These are phyloP conservation scores for Calonectris borealis DNA, from an alignment of 2,113 vertebrate species.

Conservation along the genomic window DNA sequence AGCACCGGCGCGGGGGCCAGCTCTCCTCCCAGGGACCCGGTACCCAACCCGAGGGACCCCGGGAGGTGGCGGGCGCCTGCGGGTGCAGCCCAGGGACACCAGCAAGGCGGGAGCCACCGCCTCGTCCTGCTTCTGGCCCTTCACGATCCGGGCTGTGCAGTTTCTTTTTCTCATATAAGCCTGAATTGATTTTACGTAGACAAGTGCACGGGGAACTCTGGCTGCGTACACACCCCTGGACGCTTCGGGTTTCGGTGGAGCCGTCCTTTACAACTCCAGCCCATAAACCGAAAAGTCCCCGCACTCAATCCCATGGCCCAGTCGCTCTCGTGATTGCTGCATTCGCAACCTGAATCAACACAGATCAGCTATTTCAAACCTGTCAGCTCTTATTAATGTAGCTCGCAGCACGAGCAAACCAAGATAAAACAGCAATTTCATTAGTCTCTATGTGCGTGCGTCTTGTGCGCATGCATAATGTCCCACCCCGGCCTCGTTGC, in stretches of 20 bases:
- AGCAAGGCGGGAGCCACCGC: background rate
- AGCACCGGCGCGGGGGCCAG: background rate
- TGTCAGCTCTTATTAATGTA: conserved; percentile 64
- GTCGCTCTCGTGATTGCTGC: background rate
- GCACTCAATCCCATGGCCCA: background rate
- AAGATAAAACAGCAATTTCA: conserved; percentile 32
- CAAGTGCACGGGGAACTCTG: background rate
- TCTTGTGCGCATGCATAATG: background rate
- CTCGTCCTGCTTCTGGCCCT: background rate
- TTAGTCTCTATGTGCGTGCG: background rate
- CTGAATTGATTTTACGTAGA: background rate
- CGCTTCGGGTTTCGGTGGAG: background rate
- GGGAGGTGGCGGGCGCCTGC: background rate
- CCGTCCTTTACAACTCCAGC: background rate
- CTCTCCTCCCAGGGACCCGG: background rate
- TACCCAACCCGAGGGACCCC: background rate
- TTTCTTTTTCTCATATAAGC: background rate
- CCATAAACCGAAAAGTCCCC: background rate
- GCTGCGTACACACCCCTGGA: accelerated
- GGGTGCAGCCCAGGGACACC: background rate
- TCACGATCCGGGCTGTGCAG: accelerated
- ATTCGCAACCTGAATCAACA: background rate
- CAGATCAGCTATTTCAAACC: conserved; percentile 59
- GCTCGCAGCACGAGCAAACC: background rate
- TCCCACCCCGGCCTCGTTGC: background rate